phyloP scores from a whole-genome alignment of 2,797 vertebrate species.

The Eulemur mongoz region DNA sequence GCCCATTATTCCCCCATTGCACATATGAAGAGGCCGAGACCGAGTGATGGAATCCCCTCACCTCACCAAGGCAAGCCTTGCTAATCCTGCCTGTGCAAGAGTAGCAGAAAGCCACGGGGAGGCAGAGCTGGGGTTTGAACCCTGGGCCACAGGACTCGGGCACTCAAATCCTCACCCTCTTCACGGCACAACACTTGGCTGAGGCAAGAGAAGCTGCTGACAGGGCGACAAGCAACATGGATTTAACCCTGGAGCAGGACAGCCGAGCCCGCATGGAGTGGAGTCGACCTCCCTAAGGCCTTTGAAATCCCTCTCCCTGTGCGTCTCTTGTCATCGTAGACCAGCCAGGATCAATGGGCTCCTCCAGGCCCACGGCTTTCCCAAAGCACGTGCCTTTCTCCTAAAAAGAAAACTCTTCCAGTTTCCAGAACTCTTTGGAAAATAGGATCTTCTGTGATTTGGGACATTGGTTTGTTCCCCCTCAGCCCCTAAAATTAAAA shows the following conservation, averaged over 20 bases:
- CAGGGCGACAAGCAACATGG: accelerated
- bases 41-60: accelerated
- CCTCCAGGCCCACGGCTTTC: neutral
- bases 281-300: accelerated
- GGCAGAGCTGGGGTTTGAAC: neutral
- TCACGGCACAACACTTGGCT: neutral
- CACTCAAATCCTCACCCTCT: accelerated
- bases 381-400: neutral
- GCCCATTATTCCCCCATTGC: accelerated
- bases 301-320: neutral
- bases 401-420: neutral
- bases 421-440: neutral
- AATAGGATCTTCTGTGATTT: neutral
- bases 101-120: neutral
- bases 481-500: neutral
- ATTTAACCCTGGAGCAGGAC: accelerated
- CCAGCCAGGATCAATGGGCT: neutral
- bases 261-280: accelerated
- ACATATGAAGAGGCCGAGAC: neutral
- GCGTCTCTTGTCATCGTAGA: neutral
- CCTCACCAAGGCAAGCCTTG: no score
- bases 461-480: accelerated
- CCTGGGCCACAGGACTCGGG: accelerated
- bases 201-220: neutral
- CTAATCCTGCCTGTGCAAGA: neutral